These are phyloP conservation scores for Drosophila paucipuncta DNA, from an alignment of 2,888 invertebrate genomes.

Conservation along the genomic window DNA sequence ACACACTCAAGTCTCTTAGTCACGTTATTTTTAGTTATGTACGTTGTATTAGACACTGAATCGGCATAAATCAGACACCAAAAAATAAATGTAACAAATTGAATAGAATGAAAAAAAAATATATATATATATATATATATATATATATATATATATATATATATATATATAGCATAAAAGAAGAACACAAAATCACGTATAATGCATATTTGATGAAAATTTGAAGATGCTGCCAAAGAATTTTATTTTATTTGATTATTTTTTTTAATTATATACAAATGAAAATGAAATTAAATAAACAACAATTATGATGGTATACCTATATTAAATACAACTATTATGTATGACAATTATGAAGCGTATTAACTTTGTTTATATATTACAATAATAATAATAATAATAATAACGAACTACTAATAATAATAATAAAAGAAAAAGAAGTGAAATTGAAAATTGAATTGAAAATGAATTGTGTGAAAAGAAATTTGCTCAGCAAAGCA, in stretches of 20 bases:
- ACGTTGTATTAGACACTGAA: constrained; percentile 36
- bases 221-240: constrained; percentile 79
- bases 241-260: constrained; percentile 32
- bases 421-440: constrained; percentile 18
- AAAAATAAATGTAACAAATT: constrained; percentile 15
- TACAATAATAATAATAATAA: constrained; percentile 32
- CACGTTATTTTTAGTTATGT: constrained; percentile 37
- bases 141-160: background rate
- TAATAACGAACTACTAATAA: constrained; percentile 19
- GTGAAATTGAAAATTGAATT: constrained; percentile 14
- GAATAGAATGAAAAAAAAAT: too few relatives aligned
- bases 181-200: constrained; percentile 24
- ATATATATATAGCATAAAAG: constrained; percentile 1
- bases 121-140: background rate
- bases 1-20: constrained; percentile 53
- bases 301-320: constrained; percentile 48
- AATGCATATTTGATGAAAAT: constrained; percentile 41
- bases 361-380: constrained; percentile 54
- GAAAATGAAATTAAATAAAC: constrained; percentile 34
- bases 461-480: constrained; percentile 36
- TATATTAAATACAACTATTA: constrained; percentile 39
- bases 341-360: constrained; percentile 42
- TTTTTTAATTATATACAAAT: constrained; percentile 30
- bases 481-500: constrained; percentile 27
- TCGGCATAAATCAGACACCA: constrained; percentile 50